Evolutionary conservation across 2,888 invertebrate species (phyloP), one percentile per base, ranked within the genome.

Genomic region (Dastarcus helophoroides): DNA sequence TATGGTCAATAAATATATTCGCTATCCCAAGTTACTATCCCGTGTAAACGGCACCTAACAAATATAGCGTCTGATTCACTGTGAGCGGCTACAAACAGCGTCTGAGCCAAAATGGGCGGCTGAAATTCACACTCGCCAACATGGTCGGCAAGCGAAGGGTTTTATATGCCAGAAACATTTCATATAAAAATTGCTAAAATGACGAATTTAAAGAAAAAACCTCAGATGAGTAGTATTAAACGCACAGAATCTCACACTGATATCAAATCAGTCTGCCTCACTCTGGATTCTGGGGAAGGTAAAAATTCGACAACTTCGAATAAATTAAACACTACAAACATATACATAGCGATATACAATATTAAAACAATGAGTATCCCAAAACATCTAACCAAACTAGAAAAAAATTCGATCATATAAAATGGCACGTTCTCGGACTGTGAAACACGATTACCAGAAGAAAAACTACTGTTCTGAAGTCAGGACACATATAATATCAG

Each of bases 41-140:
- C n/a, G n/a, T n/a, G n/a, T n/a, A n/a, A n/a, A n/a, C n/a, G n/a
- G n/a, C n/a, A n/a, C n/a, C n/a, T n/a, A n/a, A n/a, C n/a, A n/a
- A n/a, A n/a, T 22, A 11, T 22, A 25, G 26, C 12, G 14, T 25
- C 26, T 25, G 11, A 4, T 14, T 25, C 26, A 25, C 10, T 12
- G 9, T 25, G 26, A 25, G 26, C 22, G 12, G 26, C 12, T 25
- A 11, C 11, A 11, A 25, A 25, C 26, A 25, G 26, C 16, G 26
- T 3, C 24, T 23, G 24, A 23, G 12, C 10, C 24, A 23, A n/a
- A 23, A 8, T 23, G 24, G 29, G 29, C 29, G 29, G 29, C 13
- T 29, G 22, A 25, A 25, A 29, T 22, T 13, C 12, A 25, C 23
- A 29, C 29, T 29, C 29, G 29, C 29, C 22, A 29, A 29, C 29